phyloP scores from a whole-genome alignment of 2,797 vertebrate species.

The Sarcoramphus papa region DNA sequence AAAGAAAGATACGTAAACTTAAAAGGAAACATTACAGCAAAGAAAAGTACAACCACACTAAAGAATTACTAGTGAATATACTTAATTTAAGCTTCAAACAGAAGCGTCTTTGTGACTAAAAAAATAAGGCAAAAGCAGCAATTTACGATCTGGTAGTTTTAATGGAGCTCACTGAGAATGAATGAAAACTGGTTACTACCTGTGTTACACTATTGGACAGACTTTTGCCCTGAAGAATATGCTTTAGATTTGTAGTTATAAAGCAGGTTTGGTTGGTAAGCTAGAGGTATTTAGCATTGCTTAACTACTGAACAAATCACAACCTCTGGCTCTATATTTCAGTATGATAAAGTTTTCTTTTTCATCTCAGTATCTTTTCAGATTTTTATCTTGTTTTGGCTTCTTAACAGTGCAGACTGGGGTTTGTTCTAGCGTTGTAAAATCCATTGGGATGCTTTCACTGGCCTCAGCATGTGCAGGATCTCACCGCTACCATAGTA shows the following conservation, averaged over 20 bases:
- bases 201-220: neutral
- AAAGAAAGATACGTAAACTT: neutral
- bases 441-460: neutral
- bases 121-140: neutral
- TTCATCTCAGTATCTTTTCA: neutral
- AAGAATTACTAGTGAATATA: neutral
- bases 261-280: neutral
- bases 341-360: neutral
- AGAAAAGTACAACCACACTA: neutral
- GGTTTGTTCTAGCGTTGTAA: neutral
- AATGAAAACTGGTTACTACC: neutral
- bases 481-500: neutral
- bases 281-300: neutral
- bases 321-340: neutral
- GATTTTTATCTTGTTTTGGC: neutral
- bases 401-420: neutral
- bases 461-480: neutral
- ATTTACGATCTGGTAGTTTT: neutral
- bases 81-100: neutral
- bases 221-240: neutral
- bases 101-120: neutral
- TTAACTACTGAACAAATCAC: neutral
- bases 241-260: neutral
- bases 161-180: neutral
- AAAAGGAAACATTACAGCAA: neutral